phyloP scores from a whole-genome alignment of 1,140 invertebrate genomes.

The Plodia interpunctella region DNA sequence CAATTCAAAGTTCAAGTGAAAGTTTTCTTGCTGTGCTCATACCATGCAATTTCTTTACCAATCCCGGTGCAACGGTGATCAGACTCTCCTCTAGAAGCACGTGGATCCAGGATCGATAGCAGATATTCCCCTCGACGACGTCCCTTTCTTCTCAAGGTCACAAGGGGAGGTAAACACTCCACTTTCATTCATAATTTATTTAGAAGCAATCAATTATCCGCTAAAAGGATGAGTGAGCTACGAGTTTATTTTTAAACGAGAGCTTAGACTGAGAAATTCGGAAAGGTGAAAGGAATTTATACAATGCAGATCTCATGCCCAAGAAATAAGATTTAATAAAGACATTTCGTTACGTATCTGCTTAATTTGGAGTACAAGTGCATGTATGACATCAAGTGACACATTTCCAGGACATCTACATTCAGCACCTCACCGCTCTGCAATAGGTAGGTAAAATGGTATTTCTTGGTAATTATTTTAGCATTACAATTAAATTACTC shows the following conservation, averaged over 20 bases:
- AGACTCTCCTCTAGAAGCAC: slow-evolving; percentile 24
- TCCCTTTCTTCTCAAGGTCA: slow-evolving; percentile 49
- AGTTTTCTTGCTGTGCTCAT: slow-evolving; percentile 25
- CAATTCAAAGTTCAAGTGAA: background rate
- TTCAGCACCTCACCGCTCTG: slow-evolving; percentile 52
- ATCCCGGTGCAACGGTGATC: slow-evolving; percentile 23
- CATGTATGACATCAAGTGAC: slow-evolving; percentile 64
- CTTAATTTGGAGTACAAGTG: slow-evolving; percentile 55
- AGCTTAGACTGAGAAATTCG: background rate
- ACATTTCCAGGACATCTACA: slow-evolving; percentile 65
- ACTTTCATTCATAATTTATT: slow-evolving; percentile 46
- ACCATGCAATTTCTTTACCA: slow-evolving; percentile 25
- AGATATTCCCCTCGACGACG: slow-evolving; percentile 30
- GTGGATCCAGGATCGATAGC: slow-evolving; percentile 38
- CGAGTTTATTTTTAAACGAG: slow-evolving; percentile 12
- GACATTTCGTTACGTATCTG: slow-evolving; percentile 24
- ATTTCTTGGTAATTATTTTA: slow-evolving; percentile 18
- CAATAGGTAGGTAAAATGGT: slow-evolving; percentile 61
- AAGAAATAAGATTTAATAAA: background rate
- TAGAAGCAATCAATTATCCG: slow-evolving; percentile 4
- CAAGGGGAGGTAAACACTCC: slow-evolving; percentile 58
- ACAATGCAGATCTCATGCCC: background rate
- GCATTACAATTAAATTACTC: background rate
- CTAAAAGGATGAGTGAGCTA: background rate
- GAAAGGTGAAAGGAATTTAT: background rate